These are phyloP conservation scores for Heliconius congener DNA, from an alignment of 1,140 invertebrate genomes.

Conservation along the genomic window DNA sequence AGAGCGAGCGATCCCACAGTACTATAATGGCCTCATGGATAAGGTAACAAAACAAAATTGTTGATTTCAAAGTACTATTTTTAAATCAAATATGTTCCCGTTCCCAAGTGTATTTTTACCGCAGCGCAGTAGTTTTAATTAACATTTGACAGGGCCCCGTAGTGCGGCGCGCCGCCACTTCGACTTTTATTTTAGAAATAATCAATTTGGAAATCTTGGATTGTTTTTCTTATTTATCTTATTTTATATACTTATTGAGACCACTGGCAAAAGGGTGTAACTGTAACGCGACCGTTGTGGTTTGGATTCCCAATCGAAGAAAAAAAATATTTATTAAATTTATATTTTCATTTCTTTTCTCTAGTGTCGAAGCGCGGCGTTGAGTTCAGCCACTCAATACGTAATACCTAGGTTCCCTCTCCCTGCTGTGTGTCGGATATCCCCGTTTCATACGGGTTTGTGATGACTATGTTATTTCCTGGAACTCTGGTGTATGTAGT, in stretches of 20 bases:
- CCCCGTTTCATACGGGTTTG: too few relatives aligned
- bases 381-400: too few relatives aligned
- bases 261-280: not conserved
- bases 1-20: not conserved
- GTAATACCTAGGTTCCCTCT: too few relatives aligned
- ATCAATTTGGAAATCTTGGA: not conserved
- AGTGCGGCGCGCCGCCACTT: not conserved
- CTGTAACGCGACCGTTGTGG: too few relatives aligned
- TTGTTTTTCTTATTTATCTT: not conserved
- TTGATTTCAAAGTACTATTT: not conserved
- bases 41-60: not conserved
- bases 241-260: not conserved
- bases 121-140: slow-evolving; percentile 3
- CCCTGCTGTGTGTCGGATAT: too few relatives aligned
- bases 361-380: too few relatives aligned
- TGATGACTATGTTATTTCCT: too few relatives aligned
- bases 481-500: too few relatives aligned
- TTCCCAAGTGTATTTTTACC: not conserved
- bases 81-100: not conserved
- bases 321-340: too few relatives aligned
- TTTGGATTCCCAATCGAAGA: too few relatives aligned
- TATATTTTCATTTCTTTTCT: too few relatives aligned
- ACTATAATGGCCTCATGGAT: not conserved
- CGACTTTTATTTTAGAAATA: not conserved
- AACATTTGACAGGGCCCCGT: not conserved